phyloP scores from a whole-genome alignment of 92 coral and sea anemone species.

The Porites rus region DNA sequence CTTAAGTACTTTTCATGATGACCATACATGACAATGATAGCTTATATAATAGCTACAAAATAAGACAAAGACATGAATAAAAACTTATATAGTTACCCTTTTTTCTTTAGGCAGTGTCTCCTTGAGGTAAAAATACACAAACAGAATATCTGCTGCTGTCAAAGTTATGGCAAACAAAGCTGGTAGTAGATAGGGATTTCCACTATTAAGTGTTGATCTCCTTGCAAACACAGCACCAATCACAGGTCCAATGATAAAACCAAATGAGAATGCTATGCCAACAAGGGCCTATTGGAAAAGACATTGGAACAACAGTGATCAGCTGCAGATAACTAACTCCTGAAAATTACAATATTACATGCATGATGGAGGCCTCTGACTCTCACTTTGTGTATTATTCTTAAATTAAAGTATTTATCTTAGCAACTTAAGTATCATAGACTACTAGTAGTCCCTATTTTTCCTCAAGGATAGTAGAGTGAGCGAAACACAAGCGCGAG shows the following conservation, averaged over 20 bases:
- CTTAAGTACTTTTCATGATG: background rate
- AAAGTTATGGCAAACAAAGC: conserved; percentile 85
- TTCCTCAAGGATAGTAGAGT: too few relatives aligned
- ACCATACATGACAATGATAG: background rate
- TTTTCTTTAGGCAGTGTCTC: conserved; percentile 91
- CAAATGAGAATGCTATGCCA: conserved; percentile 96
- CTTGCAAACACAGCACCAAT: conserved; percentile 95
- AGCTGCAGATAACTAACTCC: background rate
- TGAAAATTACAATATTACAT: background rate
- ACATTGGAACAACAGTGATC: background rate
- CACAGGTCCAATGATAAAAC: conserved; percentile 95
- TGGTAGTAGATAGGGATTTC: conserved; percentile 84
- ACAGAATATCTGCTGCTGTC: conserved; percentile 76
- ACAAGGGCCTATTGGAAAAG: conserved; percentile 78
- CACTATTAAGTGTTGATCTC: conserved; percentile 75
- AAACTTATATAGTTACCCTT: conserved; percentile 63
- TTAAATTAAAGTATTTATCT: too few relatives aligned
- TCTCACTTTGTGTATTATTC: too few relatives aligned
- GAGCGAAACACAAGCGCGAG: too few relatives aligned
- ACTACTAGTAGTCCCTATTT: too few relatives aligned
- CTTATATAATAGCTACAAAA: too few relatives aligned
- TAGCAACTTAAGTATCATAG: too few relatives aligned
- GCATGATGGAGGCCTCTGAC: background rate
- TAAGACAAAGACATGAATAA: background rate
- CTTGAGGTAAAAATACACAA: conserved; percentile 73